These are phyloP conservation scores for Polydrusus tereticollis DNA, from an alignment of 2,888 invertebrate genomes.

Conservation along the genomic window DNA sequence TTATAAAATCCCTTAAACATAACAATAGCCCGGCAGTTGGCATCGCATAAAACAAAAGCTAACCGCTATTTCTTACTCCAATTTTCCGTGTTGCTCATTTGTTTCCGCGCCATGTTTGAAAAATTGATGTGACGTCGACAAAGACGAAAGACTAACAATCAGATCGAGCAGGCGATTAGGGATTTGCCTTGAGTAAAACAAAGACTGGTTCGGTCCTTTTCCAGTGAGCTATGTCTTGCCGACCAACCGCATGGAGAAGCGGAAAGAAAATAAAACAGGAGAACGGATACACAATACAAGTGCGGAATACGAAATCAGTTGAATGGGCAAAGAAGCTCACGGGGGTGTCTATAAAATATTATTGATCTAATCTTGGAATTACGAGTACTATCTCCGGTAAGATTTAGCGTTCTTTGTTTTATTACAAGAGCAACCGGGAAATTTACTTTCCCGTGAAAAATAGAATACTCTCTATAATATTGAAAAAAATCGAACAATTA, in stretches of 20 bases:
- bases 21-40: conserved; percentile 67
- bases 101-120: conserved; percentile 68
- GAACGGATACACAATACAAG: conserved; percentile 62
- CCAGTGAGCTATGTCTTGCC: conserved; percentile 62
- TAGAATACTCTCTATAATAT: neutral
- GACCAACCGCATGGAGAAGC: conserved; percentile 64
- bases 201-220: conserved; percentile 58
- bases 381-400: conserved; percentile 29
- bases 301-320: conserved; percentile 65
- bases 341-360: conserved; percentile 45
- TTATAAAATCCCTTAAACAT: conserved; percentile 64
- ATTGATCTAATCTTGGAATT: conserved; percentile 48
- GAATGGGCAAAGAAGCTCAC: conserved; percentile 31
- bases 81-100: conserved; percentile 68
- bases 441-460: neutral
- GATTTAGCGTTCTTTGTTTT: conserved; percentile 8
- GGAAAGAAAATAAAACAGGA: conserved; percentile 64
- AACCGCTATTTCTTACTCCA: conserved; percentile 69
- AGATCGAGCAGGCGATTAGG: conserved; percentile 62
- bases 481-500: neutral
- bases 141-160: conserved; percentile 67
- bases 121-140: conserved; percentile 69
- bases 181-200: conserved; percentile 56
- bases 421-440: neutral
- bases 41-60: conserved; percentile 68